phyloP scores from a whole-genome alignment of 2,113 vertebrate species.

The Fulmarus glacialis region DNA sequence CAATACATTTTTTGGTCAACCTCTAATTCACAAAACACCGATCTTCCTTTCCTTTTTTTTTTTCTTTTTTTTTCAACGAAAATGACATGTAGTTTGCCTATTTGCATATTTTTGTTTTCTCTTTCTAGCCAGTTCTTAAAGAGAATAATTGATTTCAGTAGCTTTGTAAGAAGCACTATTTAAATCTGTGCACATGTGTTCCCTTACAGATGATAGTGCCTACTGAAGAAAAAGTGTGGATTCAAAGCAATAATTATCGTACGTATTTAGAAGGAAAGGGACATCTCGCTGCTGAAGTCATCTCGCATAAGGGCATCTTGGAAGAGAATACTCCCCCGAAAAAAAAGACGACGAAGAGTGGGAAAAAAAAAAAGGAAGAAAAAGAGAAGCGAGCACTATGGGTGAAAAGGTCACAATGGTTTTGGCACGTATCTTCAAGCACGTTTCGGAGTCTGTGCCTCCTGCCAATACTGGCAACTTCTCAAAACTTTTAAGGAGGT shows the following conservation, averaged over 20 bases:
- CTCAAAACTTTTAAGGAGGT: slow-evolving; percentile 84
- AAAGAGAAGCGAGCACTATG: slow-evolving; percentile 39
- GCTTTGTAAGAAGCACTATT: slow-evolving; percentile 62
- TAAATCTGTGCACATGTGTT: slow-evolving; percentile 51
- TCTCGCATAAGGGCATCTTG: background rate
- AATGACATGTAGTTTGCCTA: slow-evolving; percentile 17
- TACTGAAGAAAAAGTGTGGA: slow-evolving; percentile 18
- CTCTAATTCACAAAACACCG: slow-evolving; percentile 58
- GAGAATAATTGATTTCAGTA: slow-evolving; percentile 54
- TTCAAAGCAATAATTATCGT: slow-evolving; percentile 53
- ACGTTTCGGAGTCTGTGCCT: slow-evolving; percentile 77
- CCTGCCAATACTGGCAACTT: slow-evolving; percentile 82
- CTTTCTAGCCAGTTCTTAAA: slow-evolving; percentile 53
- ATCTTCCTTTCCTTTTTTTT: background rate
- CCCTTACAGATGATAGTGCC: slow-evolving; percentile 65
- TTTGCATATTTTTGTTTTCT: slow-evolving; percentile 60
- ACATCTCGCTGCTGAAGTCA: slow-evolving; percentile 27
- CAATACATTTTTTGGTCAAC: slow-evolving; percentile 56
- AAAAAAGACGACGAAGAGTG: background rate
- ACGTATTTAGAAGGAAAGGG: slow-evolving; percentile 48
- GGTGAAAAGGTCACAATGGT: slow-evolving; percentile 79
- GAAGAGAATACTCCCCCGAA: background rate
- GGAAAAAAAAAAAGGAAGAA: background rate
- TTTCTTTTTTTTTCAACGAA: background rate
- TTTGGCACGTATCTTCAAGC: slow-evolving; percentile 75